Base-by-base conservation (phyloP, 2,888 invertebrate species). In the Pomacea canaliculata region DNA sequence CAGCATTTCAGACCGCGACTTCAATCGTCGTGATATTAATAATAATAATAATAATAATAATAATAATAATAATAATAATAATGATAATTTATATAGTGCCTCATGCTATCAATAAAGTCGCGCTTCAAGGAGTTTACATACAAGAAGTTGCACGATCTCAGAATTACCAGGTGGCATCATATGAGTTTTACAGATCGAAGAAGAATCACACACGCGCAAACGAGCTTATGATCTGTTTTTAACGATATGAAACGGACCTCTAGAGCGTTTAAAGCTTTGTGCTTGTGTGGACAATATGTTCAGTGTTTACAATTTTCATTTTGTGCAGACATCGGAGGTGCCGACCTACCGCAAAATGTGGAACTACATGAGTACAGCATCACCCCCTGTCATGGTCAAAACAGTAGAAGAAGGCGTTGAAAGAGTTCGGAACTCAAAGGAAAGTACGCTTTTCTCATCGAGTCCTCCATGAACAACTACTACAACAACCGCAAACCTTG, bases 331-430 rank as follows among this genome's bases (percentile, higher is more conserved):
- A 89, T 96, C 96, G 4, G 95, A 96, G 90, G 96, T 96, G 84
- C 94, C 94, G 70, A 93, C 96, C 19, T 97, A 96, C 92, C 94
- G 94, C 88, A 94, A 95, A 91, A 97, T 97, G 97, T 97, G 96
- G 96, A 95, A 96, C 87, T 96, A 95, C 90, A 97, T 97, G 97
- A 95, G 94, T 87, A 94, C 95, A 83, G 87, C 95, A 83, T 94
- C 94, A 86, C 94, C 96, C 87, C 83, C 87, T 1, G 95, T 96
- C 9, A 96, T 96, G 89, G 96, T 96, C 12, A 92, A 93, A 80
- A 94, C 94, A 3, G 96, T 96, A 91, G 94, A 94, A 85, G 96
- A 96, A 89, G 96, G 96, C 13, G 95, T 96, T 76, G 92, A 93
- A 56, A 92, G 94, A 82, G 96, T 96, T n/a, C 92, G 96, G 18